Conservation (phyloP, 2,888 invertebrate genomes). For the Amphipoea lucens region DNA sequence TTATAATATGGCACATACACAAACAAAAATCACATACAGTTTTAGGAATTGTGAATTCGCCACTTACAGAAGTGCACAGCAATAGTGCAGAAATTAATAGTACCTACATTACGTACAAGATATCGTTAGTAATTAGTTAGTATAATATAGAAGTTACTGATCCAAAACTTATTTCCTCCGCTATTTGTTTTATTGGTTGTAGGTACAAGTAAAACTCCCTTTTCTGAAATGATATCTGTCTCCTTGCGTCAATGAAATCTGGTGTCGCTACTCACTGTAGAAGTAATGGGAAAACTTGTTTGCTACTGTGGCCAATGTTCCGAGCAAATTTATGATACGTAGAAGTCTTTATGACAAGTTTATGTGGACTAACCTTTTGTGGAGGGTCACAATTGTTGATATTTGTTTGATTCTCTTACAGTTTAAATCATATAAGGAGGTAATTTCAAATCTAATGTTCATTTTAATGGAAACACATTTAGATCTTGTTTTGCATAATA, state of each 20-base stretch:
- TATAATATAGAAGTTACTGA: slow-evolving; percentile 18
- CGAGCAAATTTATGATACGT: slow-evolving; percentile 67
- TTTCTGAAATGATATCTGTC: slow-evolving; percentile 51
- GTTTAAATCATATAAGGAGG: slow-evolving; percentile 21
- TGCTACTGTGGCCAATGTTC: slow-evolving; percentile 70
- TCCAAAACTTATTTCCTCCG: slow-evolving; percentile 17
- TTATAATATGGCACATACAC: too few relatives aligned
- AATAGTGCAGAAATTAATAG: too few relatives aligned
- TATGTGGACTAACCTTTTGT: slow-evolving; percentile 65
- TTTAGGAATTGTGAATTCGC: too few relatives aligned
- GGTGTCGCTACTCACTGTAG: slow-evolving; percentile 66
- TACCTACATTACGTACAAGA: too few relatives aligned
- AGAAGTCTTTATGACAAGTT: slow-evolving; percentile 67
- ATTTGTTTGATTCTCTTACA: slow-evolving; percentile 47
- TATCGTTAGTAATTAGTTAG: too few relatives aligned
- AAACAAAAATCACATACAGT: too few relatives aligned
- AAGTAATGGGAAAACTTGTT: slow-evolving; percentile 86
- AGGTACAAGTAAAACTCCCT: slow-evolving; percentile 36
- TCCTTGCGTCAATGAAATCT: slow-evolving; percentile 63
- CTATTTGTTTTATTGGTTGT: slow-evolving; percentile 33
- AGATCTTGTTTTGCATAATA: slow-evolving; percentile 32
- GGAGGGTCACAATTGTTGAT: slow-evolving; percentile 60
- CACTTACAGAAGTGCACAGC: too few relatives aligned
- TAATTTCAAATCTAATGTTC: slow-evolving; percentile 39
- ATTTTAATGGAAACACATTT: slow-evolving; percentile 41